phyloP scores from a whole-genome alignment of 1,140 invertebrate genomes.

The Zaprionus africanus region DNA sequence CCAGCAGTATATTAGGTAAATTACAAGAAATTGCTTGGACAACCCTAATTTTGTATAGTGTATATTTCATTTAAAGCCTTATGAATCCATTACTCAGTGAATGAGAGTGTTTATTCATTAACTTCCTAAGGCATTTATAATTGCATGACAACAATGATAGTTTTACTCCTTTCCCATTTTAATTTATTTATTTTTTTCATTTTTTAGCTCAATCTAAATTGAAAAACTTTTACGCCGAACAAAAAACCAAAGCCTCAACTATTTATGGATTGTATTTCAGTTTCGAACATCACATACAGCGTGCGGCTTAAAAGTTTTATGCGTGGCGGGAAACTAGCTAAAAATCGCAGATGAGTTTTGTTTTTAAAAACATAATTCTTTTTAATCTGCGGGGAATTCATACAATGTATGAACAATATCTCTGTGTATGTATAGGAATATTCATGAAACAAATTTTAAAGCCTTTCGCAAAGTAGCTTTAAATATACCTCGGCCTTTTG shows the following conservation, averaged over 20 bases:
- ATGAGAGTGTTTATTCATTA: too few relatives aligned
- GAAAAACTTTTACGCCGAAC: constrained; percentile 54
- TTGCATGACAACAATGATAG: too few relatives aligned
- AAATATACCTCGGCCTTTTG: neutral
- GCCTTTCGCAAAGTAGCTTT: neutral
- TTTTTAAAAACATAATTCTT: neutral
- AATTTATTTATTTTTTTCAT: constrained; percentile 1
- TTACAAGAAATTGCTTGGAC: too few relatives aligned
- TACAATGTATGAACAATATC: neutral
- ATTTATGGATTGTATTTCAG: constrained; percentile 43
- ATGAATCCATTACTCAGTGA: too few relatives aligned
- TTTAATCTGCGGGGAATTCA: neutral
- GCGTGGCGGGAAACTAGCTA: constrained; percentile 2
- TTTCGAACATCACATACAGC: neutral
- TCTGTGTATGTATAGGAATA: too few relatives aligned
- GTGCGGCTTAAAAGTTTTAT: constrained; percentile 43
- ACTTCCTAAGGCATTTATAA: too few relatives aligned
- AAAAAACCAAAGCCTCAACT: constrained; percentile 11
- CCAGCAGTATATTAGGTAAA: too few relatives aligned
- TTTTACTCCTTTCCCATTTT: neutral
- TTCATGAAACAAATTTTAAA: neutral
- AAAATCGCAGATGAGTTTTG: constrained; percentile 2
- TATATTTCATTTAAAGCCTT: too few relatives aligned
- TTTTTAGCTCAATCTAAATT: constrained; percentile 57
- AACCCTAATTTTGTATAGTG: too few relatives aligned